Conservation (phyloP, 2,797 vertebrate genomes). For the Tiaroga cobitis region DNA sequence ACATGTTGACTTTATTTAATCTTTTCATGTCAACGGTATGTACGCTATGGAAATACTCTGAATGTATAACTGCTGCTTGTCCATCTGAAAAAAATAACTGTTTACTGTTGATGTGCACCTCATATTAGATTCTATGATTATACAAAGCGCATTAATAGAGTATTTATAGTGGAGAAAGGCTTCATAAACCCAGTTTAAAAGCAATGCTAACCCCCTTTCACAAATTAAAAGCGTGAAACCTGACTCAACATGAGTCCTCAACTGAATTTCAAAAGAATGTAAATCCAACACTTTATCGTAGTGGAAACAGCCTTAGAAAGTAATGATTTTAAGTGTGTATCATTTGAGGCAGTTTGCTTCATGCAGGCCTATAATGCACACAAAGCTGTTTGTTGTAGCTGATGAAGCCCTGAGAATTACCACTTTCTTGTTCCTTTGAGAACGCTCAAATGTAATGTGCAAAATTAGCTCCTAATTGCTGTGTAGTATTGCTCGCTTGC, state of each 20-base stretch:
- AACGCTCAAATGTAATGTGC: slow-evolving; percentile 8
- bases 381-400: slow-evolving; percentile 1
- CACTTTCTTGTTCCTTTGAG: slow-evolving; percentile 28
- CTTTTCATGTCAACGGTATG: not conserved
- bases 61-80: not conserved
- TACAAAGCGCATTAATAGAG: not conserved
- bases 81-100: too few relatives aligned
- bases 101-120: not conserved
- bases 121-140: not conserved
- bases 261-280: slow-evolving; percentile 6
- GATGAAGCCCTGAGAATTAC: slow-evolving; percentile 28
- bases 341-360: slow-evolving; percentile 10
- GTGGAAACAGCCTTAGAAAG: not conserved
- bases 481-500: not conserved
- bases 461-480: slow-evolving; percentile 27
- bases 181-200: slow-evolving; percentile 19
- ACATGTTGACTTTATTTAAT: not conserved
- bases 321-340: slow-evolving; percentile 28
- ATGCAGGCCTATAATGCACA: not conserved
- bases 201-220: slow-evolving; percentile 11
- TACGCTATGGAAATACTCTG: not conserved
- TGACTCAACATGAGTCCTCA: not conserved
- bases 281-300: slow-evolving; percentile 10
- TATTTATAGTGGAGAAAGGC: not conserved
- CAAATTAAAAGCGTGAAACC: slow-evolving; percentile 3